Conservation (phyloP, 1,140 invertebrate species). For the Drosophila varians region DNA sequence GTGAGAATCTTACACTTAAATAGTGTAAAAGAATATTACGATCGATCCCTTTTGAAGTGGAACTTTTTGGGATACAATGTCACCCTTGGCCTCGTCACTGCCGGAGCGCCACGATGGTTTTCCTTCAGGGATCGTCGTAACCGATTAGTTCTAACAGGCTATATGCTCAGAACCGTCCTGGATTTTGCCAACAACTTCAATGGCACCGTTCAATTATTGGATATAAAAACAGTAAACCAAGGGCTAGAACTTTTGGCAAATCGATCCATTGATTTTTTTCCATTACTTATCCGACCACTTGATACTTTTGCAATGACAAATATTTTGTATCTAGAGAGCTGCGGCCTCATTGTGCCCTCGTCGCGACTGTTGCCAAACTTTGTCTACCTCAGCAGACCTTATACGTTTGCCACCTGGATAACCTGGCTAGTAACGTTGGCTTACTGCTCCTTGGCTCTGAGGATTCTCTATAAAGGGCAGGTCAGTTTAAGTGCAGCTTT, state of each 20-base stretch:
- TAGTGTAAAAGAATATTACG: conserved; percentile 23
- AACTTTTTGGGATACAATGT: conserved; percentile 52
- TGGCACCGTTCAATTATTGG: conserved; percentile 15
- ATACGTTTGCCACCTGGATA: conserved; percentile 36
- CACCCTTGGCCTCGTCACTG: conserved; percentile 39
- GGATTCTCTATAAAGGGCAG: conserved; percentile 6
- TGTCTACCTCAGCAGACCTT: conserved; percentile 45
- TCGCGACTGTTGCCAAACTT: conserved; percentile 34
- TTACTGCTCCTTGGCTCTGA: conserved; percentile 48
- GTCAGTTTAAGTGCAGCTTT: conserved; percentile 28
- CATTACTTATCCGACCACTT: conserved; percentile 40
- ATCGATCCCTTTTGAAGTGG: background rate
- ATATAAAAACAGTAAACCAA: conserved; percentile 16
- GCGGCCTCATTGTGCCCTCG: conserved; percentile 47
- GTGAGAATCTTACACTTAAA: conserved; percentile 10
- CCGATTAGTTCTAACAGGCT: conserved; percentile 42
- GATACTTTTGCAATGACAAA: conserved; percentile 39
- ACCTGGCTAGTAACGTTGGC: conserved; percentile 25
- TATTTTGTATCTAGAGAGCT: conserved; percentile 55
- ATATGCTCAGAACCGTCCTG: conserved; percentile 54
- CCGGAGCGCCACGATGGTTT: conserved; percentile 53
- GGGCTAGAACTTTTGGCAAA: conserved; percentile 27
- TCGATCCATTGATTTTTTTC: conserved; percentile 50
- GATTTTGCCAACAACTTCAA: conserved; percentile 58
- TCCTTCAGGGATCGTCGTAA: conserved; percentile 38